Base-by-base conservation (phyloP, 2,888 invertebrate genomes). In the Epirrita christyi region DNA sequence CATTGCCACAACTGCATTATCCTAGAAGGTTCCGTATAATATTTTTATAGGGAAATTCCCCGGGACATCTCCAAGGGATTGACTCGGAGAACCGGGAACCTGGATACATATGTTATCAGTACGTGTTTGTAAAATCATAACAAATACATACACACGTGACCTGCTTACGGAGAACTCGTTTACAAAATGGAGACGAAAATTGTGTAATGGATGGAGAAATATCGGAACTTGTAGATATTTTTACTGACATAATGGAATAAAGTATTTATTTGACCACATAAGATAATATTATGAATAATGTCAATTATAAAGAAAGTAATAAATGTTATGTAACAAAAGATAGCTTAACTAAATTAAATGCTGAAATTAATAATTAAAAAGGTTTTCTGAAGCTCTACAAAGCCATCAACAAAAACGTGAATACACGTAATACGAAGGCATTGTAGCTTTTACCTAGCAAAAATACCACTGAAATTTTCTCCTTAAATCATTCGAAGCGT, bases 1-100 rank as follows among this genome's bases (percentile, higher is more conserved):
- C 5, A 38, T 50, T 8, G 7, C 56, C 56, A 54, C 46, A 61
- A 60, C 52, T 61, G 57, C 57, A 61, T 59, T 50, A 59, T 45
- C 44, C 50, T 54, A 54, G 59, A 54, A 54, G 59, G 61, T 61
- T 48, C 52, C 34, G 51, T 38, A 77, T 76, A 76, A 81, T 78
- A 80, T 79, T 81, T 83, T 80, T 76, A 77, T 78, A 83, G 75
- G 79, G 72, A 82, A 80, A 82, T 83, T 80, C 72, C 70, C 72
- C 70, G 67, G 64, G 66, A 68, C 57, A 70, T 79, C 85, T 80
- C 83, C 55, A 63, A 76, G 82, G 85, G 72, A 81, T 79, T 69
- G 73, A 68, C 66, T 73, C 67, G 68, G 49, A 21, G 45, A 64
- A 47, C 44, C 55, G 45, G 46, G 50, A 64, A 51, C 46, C 58